Conservation (phyloP, 2,888 invertebrate species). For the Labia minor region DNA sequence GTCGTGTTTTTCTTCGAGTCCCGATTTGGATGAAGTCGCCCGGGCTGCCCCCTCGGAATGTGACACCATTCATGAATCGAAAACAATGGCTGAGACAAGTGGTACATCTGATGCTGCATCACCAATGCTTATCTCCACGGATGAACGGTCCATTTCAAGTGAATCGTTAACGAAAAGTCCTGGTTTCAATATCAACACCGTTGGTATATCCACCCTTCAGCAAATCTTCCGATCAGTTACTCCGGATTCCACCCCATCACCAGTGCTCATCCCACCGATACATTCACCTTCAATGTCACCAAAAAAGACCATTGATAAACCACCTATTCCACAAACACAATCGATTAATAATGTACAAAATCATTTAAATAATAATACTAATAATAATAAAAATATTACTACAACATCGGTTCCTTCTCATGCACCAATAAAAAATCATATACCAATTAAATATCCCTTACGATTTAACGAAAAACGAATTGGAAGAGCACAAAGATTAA, state of each 20-base stretch:
- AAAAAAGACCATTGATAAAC: not conserved
- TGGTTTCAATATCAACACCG: conserved; percentile 8
- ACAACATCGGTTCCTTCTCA: not conserved
- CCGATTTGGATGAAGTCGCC: not conserved
- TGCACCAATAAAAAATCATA: not conserved
- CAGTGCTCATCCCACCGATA: not conserved
- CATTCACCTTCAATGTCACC: conserved; percentile 3
- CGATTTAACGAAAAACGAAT: conserved; percentile 23
- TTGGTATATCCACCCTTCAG: conserved; percentile 24
- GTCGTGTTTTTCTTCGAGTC: not conserved
- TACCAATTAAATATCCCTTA: conserved; percentile 17
- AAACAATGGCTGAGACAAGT: not conserved
- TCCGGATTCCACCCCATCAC: not conserved
- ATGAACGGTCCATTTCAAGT: conserved; percentile 28
- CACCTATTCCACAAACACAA: not conserved
- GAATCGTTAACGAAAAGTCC: conserved; percentile 22
- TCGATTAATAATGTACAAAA: no score
- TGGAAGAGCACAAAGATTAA: conserved; percentile 23
- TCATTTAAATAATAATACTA: not conserved
- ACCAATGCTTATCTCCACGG: conserved; percentile 41
- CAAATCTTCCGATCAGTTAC: conserved; percentile 22
- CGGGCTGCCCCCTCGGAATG: not conserved
- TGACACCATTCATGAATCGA: not conserved
- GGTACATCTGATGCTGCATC: conserved; percentile 31
- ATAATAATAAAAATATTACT: not conserved